Percentiles rank a stretch among this genome's conserved stretches.
phyloP scores from a whole-genome alignment of 2,797 vertebrate genomes.

The Hypotaenidia philippensis region DNA sequence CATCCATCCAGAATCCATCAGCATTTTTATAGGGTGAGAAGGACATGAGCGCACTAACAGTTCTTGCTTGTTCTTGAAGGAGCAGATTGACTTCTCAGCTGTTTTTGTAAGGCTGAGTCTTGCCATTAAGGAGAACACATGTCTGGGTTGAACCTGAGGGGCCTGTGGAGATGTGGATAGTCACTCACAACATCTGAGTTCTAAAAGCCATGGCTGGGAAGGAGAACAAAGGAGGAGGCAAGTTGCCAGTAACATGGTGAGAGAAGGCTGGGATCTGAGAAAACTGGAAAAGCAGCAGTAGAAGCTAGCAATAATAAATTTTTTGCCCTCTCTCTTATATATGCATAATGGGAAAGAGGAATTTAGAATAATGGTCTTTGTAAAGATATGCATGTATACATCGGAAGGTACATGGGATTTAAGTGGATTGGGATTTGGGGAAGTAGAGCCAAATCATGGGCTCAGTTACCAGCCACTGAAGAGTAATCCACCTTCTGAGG shows the following conservation, averaged over 20 bases:
- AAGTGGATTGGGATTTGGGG: neutral
- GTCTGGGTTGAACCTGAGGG: rapidly evolving
- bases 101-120: neutral
- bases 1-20: rapidly evolving
- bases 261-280: neutral
- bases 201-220: neutral
- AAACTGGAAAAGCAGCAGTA: neutral
- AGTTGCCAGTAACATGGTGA: neutral
- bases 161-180: neutral
- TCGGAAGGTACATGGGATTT: neutral
- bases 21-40: neutral
- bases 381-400: neutral
- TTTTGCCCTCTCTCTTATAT: neutral
- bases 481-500: neutral
- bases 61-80: neutral
- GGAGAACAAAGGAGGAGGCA: neutral
- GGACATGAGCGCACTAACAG: rapidly evolving
- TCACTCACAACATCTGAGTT: neutral
- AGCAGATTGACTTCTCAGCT: neutral
- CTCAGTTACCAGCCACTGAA: neutral
- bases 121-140: neutral
- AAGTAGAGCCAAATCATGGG: rapidly evolving
- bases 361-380: neutral
- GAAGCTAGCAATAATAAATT: neutral
- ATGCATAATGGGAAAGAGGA: neutral